Evolutionary conservation across 2,113 vertebrate species (phyloP).

Genomic region (Danio rerio): GRCz12tu NC_133176.1:50530501-50531000

Average conservation of each 20-base stretch:
- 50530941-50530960: background rate
- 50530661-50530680: too few species aligned
- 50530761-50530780: background rate
- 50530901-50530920: conserved; percentile 17
- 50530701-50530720: too few species aligned
- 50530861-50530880: conserved; percentile 50
- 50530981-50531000: conserved; percentile 22
- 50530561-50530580: too few species aligned
- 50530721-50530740: too few species aligned
- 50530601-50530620: too few species aligned
- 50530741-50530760: background rate
- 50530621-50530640: too few species aligned
- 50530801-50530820: background rate
- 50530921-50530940: background rate
- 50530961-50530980: conserved; percentile 5
- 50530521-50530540: too few species aligned
- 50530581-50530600: too few species aligned
- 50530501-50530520: too few species aligned
- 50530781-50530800: background rate
- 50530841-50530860: conserved; percentile 38
- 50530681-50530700: too few species aligned
- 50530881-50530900: conserved; percentile 41
- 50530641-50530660: too few species aligned
- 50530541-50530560: too few species aligned
- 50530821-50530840: conserved; percentile 9